Evolutionary conservation across 2,113 vertebrate genomes (phyloP).

Genomic region (Sapajus apella): DNA sequence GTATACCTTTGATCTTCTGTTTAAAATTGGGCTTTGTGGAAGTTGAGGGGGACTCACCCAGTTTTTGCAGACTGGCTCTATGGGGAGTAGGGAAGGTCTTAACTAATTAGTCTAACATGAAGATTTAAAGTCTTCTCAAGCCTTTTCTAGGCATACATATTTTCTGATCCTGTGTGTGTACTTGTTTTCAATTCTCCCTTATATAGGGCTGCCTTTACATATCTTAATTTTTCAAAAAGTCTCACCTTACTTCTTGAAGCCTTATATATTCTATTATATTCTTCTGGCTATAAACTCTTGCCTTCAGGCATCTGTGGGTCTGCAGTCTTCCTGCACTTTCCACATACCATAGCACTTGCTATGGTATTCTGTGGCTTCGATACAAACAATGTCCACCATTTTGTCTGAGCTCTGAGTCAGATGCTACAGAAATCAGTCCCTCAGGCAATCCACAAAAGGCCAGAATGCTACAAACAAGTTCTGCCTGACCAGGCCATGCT

Average conservation of each 20-base stretch:
- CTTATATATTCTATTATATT: background rate
- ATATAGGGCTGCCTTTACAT: background rate
- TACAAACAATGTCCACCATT: background rate
- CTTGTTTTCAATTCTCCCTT: background rate
- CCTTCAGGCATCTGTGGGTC: background rate
- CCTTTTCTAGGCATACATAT: background rate
- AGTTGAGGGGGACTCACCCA: background rate
- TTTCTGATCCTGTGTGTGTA: background rate
- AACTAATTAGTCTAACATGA: background rate
- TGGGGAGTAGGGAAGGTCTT: background rate
- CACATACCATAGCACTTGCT: background rate
- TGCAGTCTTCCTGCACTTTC: background rate
- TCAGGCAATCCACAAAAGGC: background rate
- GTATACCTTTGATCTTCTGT: background rate
- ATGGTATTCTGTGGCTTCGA: background rate
- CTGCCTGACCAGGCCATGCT: background rate
- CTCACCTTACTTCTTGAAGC: background rate
- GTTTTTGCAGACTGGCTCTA: background rate
- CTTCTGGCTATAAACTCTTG: background rate
- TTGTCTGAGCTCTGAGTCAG: background rate
- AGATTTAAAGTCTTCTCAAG: background rate
- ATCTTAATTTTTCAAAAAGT: background rate
- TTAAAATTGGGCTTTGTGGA: background rate
- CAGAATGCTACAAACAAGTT: background rate
- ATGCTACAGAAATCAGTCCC: background rate